Percentiles rank a stretch among this genome's conserved stretches.
These are phyloP conservation scores for Thamnophis elegans DNA, from an alignment of 2,797 vertebrate genomes.

Conservation along the genomic window DNA sequence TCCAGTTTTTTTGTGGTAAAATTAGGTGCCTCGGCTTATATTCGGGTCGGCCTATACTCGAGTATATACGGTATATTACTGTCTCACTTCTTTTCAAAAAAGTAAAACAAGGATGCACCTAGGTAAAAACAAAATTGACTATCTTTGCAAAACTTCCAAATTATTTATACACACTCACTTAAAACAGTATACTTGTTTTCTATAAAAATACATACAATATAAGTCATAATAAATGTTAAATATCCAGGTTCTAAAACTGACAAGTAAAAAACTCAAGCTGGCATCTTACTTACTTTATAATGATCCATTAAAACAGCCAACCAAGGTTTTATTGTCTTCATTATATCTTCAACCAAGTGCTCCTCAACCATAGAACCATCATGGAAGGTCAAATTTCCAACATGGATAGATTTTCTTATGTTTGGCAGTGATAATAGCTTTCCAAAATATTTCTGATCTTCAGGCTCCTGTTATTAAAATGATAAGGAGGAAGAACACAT, in stretches of 20 bases:
- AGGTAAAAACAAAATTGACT: conserved; percentile 16
- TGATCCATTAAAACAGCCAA: conserved; percentile 83
- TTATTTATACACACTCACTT: background rate
- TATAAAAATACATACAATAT: background rate
- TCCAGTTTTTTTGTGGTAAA: no score
- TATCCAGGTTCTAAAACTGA: background rate
- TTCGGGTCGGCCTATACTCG: no score
- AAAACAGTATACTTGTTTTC: background rate
- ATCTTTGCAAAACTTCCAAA: conserved; percentile 24
- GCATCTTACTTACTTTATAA: conserved; percentile 79
- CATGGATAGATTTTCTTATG: conserved; percentile 80
- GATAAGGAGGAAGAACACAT: background rate
- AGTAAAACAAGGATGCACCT: conserved; percentile 31
- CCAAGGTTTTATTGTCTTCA: conserved; percentile 89
- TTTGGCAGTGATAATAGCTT: conserved; percentile 76
- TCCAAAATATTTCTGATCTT: conserved; percentile 78
- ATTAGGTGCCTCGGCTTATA: no score
- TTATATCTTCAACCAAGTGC: conserved; percentile 79
- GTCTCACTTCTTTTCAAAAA: background rate
- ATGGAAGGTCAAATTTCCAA: conserved; percentile 83
- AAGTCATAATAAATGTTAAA: background rate
- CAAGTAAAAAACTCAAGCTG: background rate
- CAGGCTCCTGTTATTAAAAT: conserved; percentile 70
- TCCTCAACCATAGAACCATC: conserved; percentile 77
- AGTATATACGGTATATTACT: no score